Evolutionary conservation across 2,888 invertebrate species (phyloP).

Genomic region (Mesochorus sp.): DNA sequence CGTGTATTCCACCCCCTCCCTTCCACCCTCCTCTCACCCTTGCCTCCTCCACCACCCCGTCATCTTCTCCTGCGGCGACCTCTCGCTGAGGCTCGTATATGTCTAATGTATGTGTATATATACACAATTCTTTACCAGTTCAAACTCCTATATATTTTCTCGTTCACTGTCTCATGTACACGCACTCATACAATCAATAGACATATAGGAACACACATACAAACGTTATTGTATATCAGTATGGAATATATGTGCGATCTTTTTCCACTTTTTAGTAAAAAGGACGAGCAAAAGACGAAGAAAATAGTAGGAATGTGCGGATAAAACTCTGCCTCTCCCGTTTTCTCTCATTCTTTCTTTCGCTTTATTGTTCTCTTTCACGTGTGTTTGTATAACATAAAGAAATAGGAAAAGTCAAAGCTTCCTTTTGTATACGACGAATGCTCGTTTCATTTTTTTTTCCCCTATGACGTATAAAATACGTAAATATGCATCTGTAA

Average conservation of each 20-base stretch:
- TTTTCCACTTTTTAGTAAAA: neutral
- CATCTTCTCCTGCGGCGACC: conserved; percentile 39
- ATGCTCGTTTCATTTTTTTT: neutral
- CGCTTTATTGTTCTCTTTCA: no score
- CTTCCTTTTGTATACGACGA: neutral
- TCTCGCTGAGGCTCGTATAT: neutral
- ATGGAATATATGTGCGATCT: conserved; percentile 1
- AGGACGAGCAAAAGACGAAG: conserved; percentile 8
- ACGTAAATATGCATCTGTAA: no score
- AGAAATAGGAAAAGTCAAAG: neutral
- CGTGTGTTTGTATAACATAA: neutral
- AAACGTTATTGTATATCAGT: no score
- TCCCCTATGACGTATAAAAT: neutral
- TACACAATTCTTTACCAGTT: conserved; percentile 69
- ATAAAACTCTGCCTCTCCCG: conserved; percentile 29
- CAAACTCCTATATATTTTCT: conserved; percentile 69
- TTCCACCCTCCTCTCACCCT: conserved; percentile 43
- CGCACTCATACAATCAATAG: neutral
- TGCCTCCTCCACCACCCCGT: conserved; percentile 37
- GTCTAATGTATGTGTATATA: conserved; percentile 59
- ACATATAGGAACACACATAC: no score
- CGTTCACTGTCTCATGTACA: conserved; percentile 27
- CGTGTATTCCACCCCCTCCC: no score
- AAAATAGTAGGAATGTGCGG: conserved; percentile 45
- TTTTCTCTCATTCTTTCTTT: neutral